Conservation (phyloP, 2,888 invertebrate species). For the Cistogaster globosa region DNA sequence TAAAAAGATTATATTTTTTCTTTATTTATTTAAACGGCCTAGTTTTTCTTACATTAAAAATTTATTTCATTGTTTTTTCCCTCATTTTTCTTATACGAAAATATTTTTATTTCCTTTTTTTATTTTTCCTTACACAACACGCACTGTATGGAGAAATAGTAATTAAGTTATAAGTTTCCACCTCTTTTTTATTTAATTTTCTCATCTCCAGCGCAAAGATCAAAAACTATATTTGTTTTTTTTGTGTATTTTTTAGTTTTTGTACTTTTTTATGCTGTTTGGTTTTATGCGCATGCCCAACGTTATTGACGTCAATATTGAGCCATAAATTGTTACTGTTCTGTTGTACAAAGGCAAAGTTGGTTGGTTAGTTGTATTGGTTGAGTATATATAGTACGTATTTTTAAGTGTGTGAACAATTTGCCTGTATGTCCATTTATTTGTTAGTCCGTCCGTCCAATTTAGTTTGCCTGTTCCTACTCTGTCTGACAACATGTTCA, state of each 20-base stretch:
- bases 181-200: conserved; percentile 68
- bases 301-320: conserved; percentile 68
- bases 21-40: conserved; percentile 40
- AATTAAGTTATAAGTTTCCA: conserved; percentile 65
- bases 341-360: conserved; percentile 13
- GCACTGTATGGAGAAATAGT: conserved; percentile 44
- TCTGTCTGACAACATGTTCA: conserved; percentile 52
- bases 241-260: conserved; percentile 38
- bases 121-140: conserved; percentile 37
- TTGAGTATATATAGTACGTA: conserved; percentile 9
- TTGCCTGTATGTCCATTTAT: conserved; percentile 6
- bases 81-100: conserved; percentile 1
- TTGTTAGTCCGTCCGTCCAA: conserved; percentile 14
- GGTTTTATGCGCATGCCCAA: conserved; percentile 67
- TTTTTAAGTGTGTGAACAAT: not conserved
- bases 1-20: conserved; percentile 37
- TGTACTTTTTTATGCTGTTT: not conserved
- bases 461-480: conserved; percentile 22
- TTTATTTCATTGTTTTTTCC: conserved; percentile 7
- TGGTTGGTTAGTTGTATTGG: conserved; percentile 19
- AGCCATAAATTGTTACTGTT: conserved; percentile 64
- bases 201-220: conserved; percentile 63
- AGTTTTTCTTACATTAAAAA: conserved; percentile 34
- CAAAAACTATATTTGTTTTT: conserved; percentile 61
- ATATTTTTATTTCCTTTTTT: conserved; percentile 28